phyloP scores from a whole-genome alignment of 2,113 vertebrate genomes.

The Physeter macrocephalus region DNA sequence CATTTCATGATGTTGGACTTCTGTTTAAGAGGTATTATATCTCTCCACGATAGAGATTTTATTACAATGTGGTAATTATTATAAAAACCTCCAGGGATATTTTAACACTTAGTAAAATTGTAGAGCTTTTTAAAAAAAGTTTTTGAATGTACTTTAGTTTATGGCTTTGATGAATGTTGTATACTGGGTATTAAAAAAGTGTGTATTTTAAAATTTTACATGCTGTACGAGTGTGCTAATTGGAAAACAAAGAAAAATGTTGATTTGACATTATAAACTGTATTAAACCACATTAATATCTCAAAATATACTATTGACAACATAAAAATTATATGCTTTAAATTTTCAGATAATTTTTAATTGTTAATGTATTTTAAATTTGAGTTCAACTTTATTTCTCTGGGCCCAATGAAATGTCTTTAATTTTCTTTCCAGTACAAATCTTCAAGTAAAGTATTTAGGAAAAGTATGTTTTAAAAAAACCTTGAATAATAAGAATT shows the following conservation, averaged over 20 bases:
- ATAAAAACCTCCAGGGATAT: not conserved
- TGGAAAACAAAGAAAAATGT: constrained; percentile 9
- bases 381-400: not conserved
- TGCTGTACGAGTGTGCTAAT: not conserved
- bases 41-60: not conserved
- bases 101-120: not conserved
- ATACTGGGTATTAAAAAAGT: not conserved
- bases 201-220: not conserved
- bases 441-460: not conserved
- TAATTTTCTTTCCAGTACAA: not conserved
- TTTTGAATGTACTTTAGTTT: not conserved
- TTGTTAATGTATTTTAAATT: not conserved
- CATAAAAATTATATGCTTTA: not conserved
- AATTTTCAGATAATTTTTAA: not conserved
- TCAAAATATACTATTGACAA: not conserved
- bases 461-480: not conserved
- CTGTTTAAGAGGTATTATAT: not conserved
- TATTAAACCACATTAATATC: not conserved
- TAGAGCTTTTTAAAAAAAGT: not conserved
- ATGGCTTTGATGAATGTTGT: not conserved
- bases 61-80: not conserved
- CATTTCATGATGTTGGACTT: not conserved
- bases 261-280: not conserved
- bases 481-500: not conserved
- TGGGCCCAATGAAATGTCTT: not conserved